These are phyloP conservation scores for Epinephelus cyanopodus DNA, from an alignment of 2,113 vertebrate genomes.

Conservation along the genomic window DNA sequence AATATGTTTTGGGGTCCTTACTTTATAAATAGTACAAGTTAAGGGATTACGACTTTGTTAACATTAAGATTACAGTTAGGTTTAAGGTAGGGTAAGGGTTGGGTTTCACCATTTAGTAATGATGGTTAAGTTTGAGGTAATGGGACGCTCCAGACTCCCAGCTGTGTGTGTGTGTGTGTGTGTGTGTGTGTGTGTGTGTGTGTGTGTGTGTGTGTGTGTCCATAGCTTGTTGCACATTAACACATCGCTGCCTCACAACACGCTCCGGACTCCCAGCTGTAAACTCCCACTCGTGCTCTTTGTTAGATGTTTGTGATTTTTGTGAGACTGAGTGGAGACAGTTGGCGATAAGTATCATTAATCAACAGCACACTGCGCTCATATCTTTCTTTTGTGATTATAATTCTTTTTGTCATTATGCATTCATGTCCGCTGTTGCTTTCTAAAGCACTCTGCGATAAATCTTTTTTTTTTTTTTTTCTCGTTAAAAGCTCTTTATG, in stretches of 20 bases:
- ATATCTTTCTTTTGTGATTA: not conserved
- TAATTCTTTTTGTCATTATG: slow-evolving; percentile 3
- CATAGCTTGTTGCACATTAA: slow-evolving; percentile 30
- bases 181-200: slow-evolving; percentile 14
- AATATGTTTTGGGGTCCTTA: too few relatives aligned
- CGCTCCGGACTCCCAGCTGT: slow-evolving; percentile 11
- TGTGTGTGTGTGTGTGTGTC: slow-evolving; percentile 26
- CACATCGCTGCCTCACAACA: slow-evolving; percentile 34
- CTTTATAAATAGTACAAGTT: too few relatives aligned
- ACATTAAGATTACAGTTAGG: too few relatives aligned
- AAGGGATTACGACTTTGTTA: too few relatives aligned
- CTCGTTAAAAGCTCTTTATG: slow-evolving; percentile 23
- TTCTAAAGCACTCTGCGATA: slow-evolving; percentile 37
- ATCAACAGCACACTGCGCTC: slow-evolving; percentile 20
- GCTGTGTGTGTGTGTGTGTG: slow-evolving; percentile 23
- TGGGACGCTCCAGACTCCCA: too few relatives aligned
- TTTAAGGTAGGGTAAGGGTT: too few relatives aligned
- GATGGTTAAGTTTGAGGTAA: not conserved
- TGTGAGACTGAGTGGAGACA: not conserved
- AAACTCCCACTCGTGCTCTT: slow-evolving; percentile 21
- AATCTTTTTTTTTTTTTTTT: slow-evolving; percentile 17
- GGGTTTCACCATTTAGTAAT: too few relatives aligned
- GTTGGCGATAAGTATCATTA: slow-evolving; percentile 27
- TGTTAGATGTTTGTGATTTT: slow-evolving; percentile 20
- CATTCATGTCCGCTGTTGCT: slow-evolving; percentile 13